Evolutionary conservation across 30 jellyfish, hydroid and myxozoan genomes (phyloP), one percentile per base, ranked within the genome.

Genomic region (Turritopsis rubra): DNA sequence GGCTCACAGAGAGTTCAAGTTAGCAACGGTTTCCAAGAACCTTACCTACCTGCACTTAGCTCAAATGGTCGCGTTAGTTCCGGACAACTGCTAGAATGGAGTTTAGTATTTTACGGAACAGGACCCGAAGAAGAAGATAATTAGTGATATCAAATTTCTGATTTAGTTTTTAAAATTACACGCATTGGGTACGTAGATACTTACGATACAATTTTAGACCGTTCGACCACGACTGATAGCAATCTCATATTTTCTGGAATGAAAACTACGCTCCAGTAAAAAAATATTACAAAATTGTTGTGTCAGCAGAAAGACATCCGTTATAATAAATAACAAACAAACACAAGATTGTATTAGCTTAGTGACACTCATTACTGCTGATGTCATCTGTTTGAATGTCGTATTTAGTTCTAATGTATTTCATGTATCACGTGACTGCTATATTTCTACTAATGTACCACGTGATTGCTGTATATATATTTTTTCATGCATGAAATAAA

Each of bases 1-100:
- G 99, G 96, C 41, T 89, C 99, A 21, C 99, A 95, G 80, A 88
- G 99, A 54, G 99, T 95, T 21, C 99, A 95, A 82, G 99, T 95
- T 82, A 95, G 99, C 83, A 89, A 90, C 79, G 99, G 99, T 28
- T 95, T 82, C 86, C 97, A 95, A 66, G 97, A 95, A 80, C 96
- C 99, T 8, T 90, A 79, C 75, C 72, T 89, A 54, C 96, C 97
- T 24, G 93, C 96, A 25, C 75, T 89, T 20, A 85, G 83, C 79
- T 79, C 97, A 0, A 83, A 83, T 72, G 94, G 91, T 20, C 70
- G 96, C 78, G 92, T 84, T 5, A 85, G 96, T 72, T 95, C 99
- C 20, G 99, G 99, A 74, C 97, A 89, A 83, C 83, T 95, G 52
- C 71, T 95, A 79, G 97, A 89, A n/a, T 95, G 99, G 99, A 80